A percentile compares a stretch with the other conserved stretches of the same genome.
Conservation (phyloP, 1,140 invertebrate genomes). For the Maniola jurtina region DNA sequence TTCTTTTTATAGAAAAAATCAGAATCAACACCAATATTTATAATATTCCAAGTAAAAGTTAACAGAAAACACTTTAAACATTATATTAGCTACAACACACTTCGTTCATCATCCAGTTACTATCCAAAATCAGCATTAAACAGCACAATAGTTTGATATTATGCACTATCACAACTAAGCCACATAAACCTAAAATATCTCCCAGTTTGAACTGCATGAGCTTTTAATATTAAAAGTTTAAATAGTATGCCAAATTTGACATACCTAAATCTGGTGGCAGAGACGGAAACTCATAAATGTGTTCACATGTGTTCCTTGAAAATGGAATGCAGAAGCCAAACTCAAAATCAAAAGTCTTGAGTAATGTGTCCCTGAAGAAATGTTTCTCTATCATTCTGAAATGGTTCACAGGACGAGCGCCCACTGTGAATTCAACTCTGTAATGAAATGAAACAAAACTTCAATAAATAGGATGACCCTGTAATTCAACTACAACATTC, state of each 20-base stretch:
- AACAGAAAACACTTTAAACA: no score
- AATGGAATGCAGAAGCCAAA: conserved; percentile 99
- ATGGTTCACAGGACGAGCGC: conserved; percentile 93
- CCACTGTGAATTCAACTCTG: conserved; percentile 98
- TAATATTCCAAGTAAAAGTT: no score
- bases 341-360: conserved; percentile 99
- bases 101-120: no score
- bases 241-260: conserved; percentile 36
- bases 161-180: no score
- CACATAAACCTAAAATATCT: no score
- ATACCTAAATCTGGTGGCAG: conserved; percentile 92
- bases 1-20: no score
- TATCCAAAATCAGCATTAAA: no score
- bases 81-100: no score
- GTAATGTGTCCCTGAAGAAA: conserved; percentile 94
- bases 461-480: not conserved
- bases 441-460: conserved; percentile 41
- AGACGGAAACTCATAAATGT: conserved; percentile 99
- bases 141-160: no score
- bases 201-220: no score
- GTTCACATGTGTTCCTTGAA: conserved; percentile 98
- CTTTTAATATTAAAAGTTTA: not conserved
- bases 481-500: no score
- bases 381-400: conserved; percentile 99
- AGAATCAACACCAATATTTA: no score